Conservation (phyloP, 1,140 invertebrate species). For the Bombus affinis region DNA sequence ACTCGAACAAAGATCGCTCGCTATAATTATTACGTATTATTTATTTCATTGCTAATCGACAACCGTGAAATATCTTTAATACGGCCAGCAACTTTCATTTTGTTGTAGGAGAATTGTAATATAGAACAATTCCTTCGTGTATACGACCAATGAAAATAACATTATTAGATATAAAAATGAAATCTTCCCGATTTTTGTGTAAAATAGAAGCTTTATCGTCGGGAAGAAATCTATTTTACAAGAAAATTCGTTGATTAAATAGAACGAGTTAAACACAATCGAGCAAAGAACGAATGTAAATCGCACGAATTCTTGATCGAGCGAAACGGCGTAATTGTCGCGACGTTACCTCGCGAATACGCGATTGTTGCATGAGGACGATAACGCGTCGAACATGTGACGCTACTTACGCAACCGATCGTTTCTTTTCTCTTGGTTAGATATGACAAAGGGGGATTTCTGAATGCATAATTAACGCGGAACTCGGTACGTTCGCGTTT, state of each 20-base stretch:
- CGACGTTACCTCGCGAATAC: slow-evolving; percentile 8
- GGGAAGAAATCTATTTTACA: too few species aligned
- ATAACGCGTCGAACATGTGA: slow-evolving; percentile 44
- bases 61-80: not conserved
- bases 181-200: too few species aligned
- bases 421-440: slow-evolving; percentile 36
- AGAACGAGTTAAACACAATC: not conserved
- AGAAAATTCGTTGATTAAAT: not conserved
- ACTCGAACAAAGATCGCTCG: slow-evolving; percentile 18
- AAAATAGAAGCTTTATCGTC: too few species aligned
- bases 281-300: not conserved
- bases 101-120: not conserved
- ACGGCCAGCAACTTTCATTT: not conserved
- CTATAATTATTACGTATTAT: slow-evolving; percentile 18
- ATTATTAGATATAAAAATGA: too few species aligned
- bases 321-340: slow-evolving; percentile 4
- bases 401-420: slow-evolving; percentile 42
- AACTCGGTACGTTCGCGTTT: slow-evolving; percentile 4
- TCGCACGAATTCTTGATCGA: not conserved
- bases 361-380: not conserved
- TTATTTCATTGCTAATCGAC: not conserved
- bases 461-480: slow-evolving; percentile 41
- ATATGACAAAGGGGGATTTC: slow-evolving; percentile 45
- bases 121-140: too few species aligned
- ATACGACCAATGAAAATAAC: not conserved